Evolutionary conservation across 2,888 invertebrate genomes (phyloP).

Genomic region (Caenorhabditis sinica): DNA sequence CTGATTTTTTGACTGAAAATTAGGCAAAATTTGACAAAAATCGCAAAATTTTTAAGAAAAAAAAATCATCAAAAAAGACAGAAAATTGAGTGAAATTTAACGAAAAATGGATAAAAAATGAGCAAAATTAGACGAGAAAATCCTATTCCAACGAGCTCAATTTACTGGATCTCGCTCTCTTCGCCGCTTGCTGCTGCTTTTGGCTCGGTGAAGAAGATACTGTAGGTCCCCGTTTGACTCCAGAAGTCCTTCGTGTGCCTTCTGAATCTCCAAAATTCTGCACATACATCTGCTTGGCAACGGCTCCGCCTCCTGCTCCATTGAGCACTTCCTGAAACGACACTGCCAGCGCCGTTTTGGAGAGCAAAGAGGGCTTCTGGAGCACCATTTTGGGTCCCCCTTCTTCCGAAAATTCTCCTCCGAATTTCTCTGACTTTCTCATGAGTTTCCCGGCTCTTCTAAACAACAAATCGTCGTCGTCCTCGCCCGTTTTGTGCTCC

Average conservation of each 20-base stretch:
- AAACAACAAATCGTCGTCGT: constrained; percentile 62
- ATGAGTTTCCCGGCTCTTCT: constrained; percentile 58
- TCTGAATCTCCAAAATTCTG: constrained; percentile 44
- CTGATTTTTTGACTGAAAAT: no score
- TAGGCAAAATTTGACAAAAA: no score
- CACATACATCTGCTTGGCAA: constrained; percentile 72
- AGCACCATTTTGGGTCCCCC: not conserved
- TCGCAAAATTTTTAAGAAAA: no score
- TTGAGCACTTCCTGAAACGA: constrained; percentile 58
- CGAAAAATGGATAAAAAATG: constrained; percentile 1
- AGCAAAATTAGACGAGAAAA: not conserved
- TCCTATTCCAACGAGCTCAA: constrained; percentile 57
- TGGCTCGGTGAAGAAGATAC: constrained; percentile 16
- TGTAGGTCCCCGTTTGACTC: constrained; percentile 24
- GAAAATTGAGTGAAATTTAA: not conserved
- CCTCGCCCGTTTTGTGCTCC: constrained; percentile 21
- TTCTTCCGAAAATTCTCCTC: not conserved
- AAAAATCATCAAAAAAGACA: not conserved
- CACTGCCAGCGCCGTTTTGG: constrained; percentile 46
- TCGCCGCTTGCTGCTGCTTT: not conserved
- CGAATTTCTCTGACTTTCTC: constrained; percentile 18
- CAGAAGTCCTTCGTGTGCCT: no score
- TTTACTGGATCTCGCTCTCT: constrained; percentile 49
- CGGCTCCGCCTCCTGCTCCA: constrained; percentile 8
- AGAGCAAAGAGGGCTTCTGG: constrained; percentile 52